A percentile compares a stretch with the other conserved stretches of the same genome.
Conservation (phyloP, 2,888 invertebrate genomes). For the Gymnoscelis rufifasciata region DNA sequence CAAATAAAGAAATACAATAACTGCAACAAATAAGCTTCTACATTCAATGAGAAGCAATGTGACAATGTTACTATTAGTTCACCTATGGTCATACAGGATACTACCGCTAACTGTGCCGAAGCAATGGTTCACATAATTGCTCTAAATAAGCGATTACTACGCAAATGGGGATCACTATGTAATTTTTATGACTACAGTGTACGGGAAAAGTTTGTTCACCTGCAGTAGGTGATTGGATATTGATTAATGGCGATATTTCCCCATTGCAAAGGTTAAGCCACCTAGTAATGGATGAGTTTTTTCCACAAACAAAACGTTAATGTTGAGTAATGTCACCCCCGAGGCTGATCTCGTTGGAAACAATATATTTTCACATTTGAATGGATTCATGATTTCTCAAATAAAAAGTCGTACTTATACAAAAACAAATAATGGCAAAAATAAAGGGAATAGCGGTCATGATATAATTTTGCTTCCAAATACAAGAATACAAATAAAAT, state of each 20-base stretch:
- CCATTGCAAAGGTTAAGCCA: neutral
- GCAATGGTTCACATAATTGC: constrained; percentile 29
- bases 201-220: neutral
- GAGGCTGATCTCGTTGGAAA: neutral
- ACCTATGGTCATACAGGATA: constrained; percentile 23
- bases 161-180: constrained; percentile 14
- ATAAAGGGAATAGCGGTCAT: neutral
- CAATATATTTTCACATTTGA: neutral
- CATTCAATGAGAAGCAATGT: no score
- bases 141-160: constrained; percentile 28
- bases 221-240: neutral
- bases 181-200: constrained; percentile 11
- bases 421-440: neutral
- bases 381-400: neutral
- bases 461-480: neutral
- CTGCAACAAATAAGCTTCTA: no score
- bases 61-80: no score
- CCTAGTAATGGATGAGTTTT: neutral
- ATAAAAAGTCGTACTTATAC: neutral
- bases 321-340: neutral
- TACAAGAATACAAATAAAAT: neutral
- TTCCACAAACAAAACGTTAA: neutral
- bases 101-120: constrained; percentile 30
- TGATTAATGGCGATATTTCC: neutral
- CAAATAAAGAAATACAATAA: no score